Base-by-base conservation (phyloP, 2,113 vertebrate species). In the Natator depressus region DNA sequence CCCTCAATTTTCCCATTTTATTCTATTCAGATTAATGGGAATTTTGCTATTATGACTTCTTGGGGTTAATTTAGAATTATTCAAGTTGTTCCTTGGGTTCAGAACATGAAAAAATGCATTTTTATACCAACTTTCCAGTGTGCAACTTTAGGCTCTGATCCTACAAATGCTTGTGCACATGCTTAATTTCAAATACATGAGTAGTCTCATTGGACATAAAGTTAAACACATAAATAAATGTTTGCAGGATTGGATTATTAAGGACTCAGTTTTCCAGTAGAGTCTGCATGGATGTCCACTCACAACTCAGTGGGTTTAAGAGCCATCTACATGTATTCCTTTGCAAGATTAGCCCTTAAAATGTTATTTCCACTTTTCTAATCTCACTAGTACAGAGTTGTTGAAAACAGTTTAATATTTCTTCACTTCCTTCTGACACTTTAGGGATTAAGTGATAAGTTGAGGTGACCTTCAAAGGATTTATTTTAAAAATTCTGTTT, bases 1-100 rank as follows among this genome's bases (percentile, higher is more conserved):
- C 88, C 47, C 16, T 2, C 51, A 22, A 83, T 91, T 94, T 76
- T 9, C n/a, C 42, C 5, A 62, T 91, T 93, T 85, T 69, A 35
- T 93, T 87, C 2, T 90, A 47, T 65, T 93, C n/a, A 8, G 79
- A 87, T 65, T n/a, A 90, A 27, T 69, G 29, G 5, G 20, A n/a
- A 29, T 94, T 91, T 96, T 91, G 89, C 62, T 78, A 11, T 9
- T 55, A 91, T 22, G 85, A 50, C 53, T 92, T 80, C 25, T 91
- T 17, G 17, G 49, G 50, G 85, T 27, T 75, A 89, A 72, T 89
- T 86, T 82, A 55, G 29, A 89, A 80, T 93, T 92, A 27, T 2
- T 93, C 78, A 92, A 16, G 55, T 54, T 72, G 24, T 88, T 79
- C 14, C 35, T 42, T 53, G 13, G 47, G 31, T 75, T 88, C 10